Evolutionary conservation across 2,113 vertebrate species (phyloP).

Genomic region (Poeciliopsis occidentalis): DNA sequence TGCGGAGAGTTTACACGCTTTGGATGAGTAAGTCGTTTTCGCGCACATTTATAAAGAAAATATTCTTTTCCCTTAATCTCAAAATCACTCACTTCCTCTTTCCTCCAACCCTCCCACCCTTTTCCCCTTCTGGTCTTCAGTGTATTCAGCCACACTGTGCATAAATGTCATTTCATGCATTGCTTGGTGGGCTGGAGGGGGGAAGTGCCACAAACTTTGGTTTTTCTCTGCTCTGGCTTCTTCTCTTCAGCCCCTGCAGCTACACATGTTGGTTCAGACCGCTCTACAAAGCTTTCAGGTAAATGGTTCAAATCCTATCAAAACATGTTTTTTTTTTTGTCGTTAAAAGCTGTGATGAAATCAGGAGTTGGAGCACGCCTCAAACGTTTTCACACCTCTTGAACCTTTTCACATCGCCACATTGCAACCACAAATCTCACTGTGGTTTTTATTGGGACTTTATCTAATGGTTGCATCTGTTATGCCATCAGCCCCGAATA

Average conservation of each 20-base stretch:
- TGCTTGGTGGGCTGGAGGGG: constrained; percentile 91
- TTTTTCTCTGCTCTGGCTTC: constrained; percentile 89
- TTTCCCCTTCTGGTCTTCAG: constrained; percentile 64
- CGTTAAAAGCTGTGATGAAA: neutral
- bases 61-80: neutral
- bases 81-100: neutral
- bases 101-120: too few relatives aligned
- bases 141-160: constrained; percentile 87
- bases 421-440: too few relatives aligned
- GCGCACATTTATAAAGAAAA: neutral
- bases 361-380: neutral
- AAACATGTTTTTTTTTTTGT: neutral
- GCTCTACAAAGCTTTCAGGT: constrained; percentile 95
- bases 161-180: constrained; percentile 90
- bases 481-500: neutral
- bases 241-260: constrained; percentile 90
- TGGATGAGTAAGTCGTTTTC: constrained; percentile 88
- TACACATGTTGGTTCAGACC: constrained; percentile 96
- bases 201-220: constrained; percentile 86
- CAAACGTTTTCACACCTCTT: too few relatives aligned
- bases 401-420: too few relatives aligned
- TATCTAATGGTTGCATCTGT: neutral
- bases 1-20: constrained; percentile 89
- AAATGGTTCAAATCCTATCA: constrained; percentile 30
- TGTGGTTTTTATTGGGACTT: too few relatives aligned